phyloP scores from a whole-genome alignment of 2,888 invertebrate genomes.

The Carcina quercana region DNA sequence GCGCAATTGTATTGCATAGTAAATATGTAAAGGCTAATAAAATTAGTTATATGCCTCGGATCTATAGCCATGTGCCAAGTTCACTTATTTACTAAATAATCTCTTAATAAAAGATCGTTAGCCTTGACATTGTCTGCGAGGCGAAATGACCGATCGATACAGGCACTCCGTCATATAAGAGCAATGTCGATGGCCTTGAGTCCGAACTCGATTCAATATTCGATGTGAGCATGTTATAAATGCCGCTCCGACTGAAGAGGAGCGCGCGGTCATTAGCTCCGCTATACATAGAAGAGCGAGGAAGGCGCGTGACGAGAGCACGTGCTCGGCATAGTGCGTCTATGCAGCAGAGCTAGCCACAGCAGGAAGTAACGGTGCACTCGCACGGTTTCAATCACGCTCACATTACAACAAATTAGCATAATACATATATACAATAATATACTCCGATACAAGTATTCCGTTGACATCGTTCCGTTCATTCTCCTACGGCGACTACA shows the following conservation, averaged over 20 bases:
- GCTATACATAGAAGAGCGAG: conserved; percentile 25
- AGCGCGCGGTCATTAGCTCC: conserved; percentile 49
- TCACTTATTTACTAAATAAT: too few relatives aligned
- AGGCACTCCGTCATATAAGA: conserved; percentile 51
- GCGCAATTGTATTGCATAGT: too few relatives aligned
- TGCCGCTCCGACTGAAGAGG: conserved; percentile 31
- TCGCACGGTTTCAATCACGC: conserved; percentile 11
- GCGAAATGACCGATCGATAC: conserved; percentile 55
- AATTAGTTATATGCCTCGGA: too few relatives aligned
- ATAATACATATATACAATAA: too few relatives aligned
- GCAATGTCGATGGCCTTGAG: conserved; percentile 63
- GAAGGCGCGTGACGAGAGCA: conserved; percentile 20
- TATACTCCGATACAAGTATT: too few relatives aligned
- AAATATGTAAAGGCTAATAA: too few relatives aligned
- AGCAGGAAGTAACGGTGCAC: conserved; percentile 20
- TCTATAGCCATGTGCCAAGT: too few relatives aligned
- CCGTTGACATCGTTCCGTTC: too few relatives aligned
- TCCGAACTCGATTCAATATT: conserved; percentile 45
- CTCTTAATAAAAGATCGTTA: conserved; percentile 21
- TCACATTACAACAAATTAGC: not conserved
- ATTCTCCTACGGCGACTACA: too few relatives aligned
- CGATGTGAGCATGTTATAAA: conserved; percentile 32
- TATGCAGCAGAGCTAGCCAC: conserved; percentile 1
- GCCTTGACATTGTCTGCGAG: conserved; percentile 60
- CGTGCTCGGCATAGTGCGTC: conserved; percentile 15